Base-by-base conservation (phyloP, 1,140 invertebrate genomes). In the Octopus sinensis region DNA sequence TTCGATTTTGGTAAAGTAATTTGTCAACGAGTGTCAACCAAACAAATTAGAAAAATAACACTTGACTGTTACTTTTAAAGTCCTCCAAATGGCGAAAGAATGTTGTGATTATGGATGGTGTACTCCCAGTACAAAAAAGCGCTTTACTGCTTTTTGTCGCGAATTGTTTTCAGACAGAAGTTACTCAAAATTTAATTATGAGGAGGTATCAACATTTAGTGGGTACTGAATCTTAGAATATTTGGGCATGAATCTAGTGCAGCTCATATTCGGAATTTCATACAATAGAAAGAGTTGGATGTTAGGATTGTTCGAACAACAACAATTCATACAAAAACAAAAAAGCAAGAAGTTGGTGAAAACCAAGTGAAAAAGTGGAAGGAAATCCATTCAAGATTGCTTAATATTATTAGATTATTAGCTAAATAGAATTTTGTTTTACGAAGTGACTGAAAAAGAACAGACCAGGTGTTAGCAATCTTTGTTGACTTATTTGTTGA, bases 221-320 rank as follows among this genome's bases (percentile, higher is more conserved):
- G 62, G 62, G n/a, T 10, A 68, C 62, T 68, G 62, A 68, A 68
- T 68, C 62, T n/a, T 68, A 68, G 62, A n/a, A 68, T 68, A 68
- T 68, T 68, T n/a, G 62, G n/a, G 62, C 62, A 68, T 68, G 62
- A 68, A 68, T 68, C 62, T n/a, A 68, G 62, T 68, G 62, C n/a
- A 68, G 62, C 62, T 68, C 62, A 68, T 68, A n/a, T 68, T 68
- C 62, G n/a, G 62, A 68, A 9, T 68, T 68, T 68, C 62, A 68
- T n/a, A 68, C 62, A 68, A 68, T 68, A n/a, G 62, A 68, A 68
- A n/a, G 62, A 68, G 62, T 68, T 68, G 62, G 62, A 68, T 10
- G n/a, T 68, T 68, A 68, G 62, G 62, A 68, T 68, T 68, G 62
- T n/a, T 68, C 62, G 62, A 10, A n/a, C 9, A 68, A n/a, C 62